Conservation (phyloP, 2,113 vertebrate genomes). For the Mormyrus iriodes region DNA sequence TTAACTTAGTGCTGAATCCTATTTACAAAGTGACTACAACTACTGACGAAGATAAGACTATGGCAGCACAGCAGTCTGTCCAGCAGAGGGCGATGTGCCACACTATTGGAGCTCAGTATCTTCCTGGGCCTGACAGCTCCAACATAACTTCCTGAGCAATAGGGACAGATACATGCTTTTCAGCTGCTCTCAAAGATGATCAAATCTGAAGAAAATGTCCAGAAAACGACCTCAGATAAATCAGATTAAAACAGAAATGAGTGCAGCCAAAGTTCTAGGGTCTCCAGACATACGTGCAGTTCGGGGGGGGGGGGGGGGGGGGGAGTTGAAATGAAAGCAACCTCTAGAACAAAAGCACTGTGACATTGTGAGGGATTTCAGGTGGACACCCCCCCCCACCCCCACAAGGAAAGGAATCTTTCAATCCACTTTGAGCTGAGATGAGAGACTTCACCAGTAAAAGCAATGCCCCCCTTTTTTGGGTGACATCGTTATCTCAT, state of each 20-base stretch:
- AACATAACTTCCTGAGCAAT: slow-evolving; percentile 8
- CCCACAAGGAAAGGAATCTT: not conserved
- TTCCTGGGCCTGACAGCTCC: not conserved
- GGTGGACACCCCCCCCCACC: not conserved
- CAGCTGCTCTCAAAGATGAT: not conserved
- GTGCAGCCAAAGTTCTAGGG: not conserved
- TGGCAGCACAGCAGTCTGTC: not conserved
- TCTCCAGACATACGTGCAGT: not conserved
- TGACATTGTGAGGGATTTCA: not conserved
- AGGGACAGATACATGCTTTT: not conserved
- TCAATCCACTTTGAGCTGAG: not conserved
- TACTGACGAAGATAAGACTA: not conserved
- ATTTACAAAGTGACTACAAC: slow-evolving; percentile 11
- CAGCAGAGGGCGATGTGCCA: not conserved
- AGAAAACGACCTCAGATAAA: not conserved
- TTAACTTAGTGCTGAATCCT: slow-evolving; percentile 1
- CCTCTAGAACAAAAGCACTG: not conserved
- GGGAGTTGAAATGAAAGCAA: not conserved
- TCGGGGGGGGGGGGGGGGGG: not conserved
- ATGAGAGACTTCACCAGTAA: not conserved
- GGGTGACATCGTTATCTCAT: not conserved
- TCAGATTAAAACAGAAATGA: not conserved
- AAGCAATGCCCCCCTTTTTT: not conserved
- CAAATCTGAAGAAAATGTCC: not conserved
- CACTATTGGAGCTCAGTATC: not conserved